Evolutionary conservation across 2,113 vertebrate genomes (phyloP), one percentile per base, ranked within the genome.

Genomic region (Tringa solitaria): DNA sequence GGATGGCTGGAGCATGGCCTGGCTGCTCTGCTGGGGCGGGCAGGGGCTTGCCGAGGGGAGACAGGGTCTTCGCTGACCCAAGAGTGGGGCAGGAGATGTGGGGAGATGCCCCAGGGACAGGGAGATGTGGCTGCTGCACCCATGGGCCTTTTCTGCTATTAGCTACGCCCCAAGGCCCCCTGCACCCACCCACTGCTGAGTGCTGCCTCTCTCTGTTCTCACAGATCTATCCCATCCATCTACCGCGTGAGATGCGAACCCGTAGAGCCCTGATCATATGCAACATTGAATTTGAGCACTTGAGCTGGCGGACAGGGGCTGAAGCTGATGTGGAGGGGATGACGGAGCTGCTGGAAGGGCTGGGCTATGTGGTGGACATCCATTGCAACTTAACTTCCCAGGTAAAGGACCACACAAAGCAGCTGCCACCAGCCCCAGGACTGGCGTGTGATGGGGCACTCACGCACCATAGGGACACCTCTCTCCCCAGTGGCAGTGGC

Each of bases 201-300:
- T 3, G 0, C n/a, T 10, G 10, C 75, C 83, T 60, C 45, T 23
- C 28, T 48, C 21, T 2, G 2, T 63, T 30, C 74, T 41, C 61
- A 28, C 89, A 99, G 99, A 95, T 98, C 68, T 99, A 99, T 64
- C 33, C 54, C 19, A 92, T 96, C 14, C 22, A 21, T 33, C 69
- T 35, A 7, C 90, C 93, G 2, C 30, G 59, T 4, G 65, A 92
- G 33, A 41, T 8, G 0, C 84, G 84, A 67, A 98, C 87, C 17
- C 98, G 98, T 8, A 45, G 98, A 80, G 98, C 98, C 46, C 94
- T 99, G 86, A 93, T 99, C 5, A 98, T 99, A 93, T 99, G 98
- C 75, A 99, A 99, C 60, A 97, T 98, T 4, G 46, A 95, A 14
- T 99, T 99, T 85, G 80, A 73, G 21, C 2, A 89, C 86, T 16